These are phyloP conservation scores for Graphium colonna DNA, from an alignment of 2,888 invertebrate genomes.

Conservation along the genomic window DNA sequence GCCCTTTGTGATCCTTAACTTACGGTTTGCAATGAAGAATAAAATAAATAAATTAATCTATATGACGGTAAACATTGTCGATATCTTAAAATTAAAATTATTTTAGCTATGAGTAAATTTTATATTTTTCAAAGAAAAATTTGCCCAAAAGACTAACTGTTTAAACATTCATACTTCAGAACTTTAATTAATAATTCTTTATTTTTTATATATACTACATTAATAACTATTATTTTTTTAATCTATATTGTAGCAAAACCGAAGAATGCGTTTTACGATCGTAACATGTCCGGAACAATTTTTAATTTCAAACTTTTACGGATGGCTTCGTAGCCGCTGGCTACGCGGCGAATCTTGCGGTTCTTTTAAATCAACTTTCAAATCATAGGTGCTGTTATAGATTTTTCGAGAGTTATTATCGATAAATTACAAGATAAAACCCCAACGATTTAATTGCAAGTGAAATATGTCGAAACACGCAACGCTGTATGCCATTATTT, in stretches of 20 bases:
- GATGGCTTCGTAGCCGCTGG: conserved; percentile 33
- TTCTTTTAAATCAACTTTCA: conserved; percentile 36
- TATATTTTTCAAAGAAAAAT: too few species aligned
- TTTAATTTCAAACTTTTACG: conserved; percentile 25
- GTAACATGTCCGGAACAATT: conserved; percentile 6
- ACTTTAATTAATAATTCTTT: too few species aligned
- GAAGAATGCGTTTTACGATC: conserved; percentile 1
- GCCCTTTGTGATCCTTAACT: too few species aligned
- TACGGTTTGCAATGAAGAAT: too few species aligned
- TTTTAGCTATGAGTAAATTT: too few species aligned
- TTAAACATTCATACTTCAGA: not conserved
- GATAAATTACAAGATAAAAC: conserved; percentile 21
- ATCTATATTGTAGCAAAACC: too few species aligned
- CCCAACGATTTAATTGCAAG: conserved; percentile 13
- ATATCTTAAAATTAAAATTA: too few species aligned
- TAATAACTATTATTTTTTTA: too few species aligned
- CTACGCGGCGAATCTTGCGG: conserved; percentile 31
- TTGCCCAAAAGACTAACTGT: conserved; percentile 19
- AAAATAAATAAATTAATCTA: too few species aligned
- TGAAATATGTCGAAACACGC: conserved; percentile 19
- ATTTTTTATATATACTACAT: too few species aligned
- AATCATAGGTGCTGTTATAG: conserved; percentile 30
- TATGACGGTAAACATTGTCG: too few species aligned
- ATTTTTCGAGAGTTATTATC: conserved; percentile 24
- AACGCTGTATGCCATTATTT: not conserved